Evolutionary conservation across 2,113 vertebrate species (phyloP).

Genomic region (Cochlearius cochlearius): DNA sequence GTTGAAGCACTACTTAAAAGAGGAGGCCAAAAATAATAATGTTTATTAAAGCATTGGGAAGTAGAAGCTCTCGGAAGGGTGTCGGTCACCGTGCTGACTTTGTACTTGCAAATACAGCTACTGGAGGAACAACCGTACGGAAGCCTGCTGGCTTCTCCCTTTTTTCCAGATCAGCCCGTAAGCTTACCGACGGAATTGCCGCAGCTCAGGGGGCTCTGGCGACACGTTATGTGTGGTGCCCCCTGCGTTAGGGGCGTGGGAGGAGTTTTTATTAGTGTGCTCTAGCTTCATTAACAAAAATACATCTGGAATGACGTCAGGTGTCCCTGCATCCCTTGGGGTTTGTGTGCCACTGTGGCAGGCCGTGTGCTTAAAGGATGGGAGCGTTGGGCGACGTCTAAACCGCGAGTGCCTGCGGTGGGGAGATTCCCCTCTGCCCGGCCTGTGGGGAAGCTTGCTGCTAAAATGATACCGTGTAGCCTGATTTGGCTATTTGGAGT

Average conservation of each 20-base stretch:
- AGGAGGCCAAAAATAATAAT: not conserved
- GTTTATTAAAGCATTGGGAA: not conserved
- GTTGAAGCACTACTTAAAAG: not conserved
- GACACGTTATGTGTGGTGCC: rapidly evolving
- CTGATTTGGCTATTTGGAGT: not conserved
- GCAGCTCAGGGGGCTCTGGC: not conserved
- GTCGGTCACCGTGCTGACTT: rapidly evolving
- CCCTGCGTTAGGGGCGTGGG: rapidly evolving
- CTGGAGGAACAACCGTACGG: rapidly evolving
- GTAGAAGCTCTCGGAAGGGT: not conserved
- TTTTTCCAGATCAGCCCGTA: not conserved
- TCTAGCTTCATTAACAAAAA: not conserved
- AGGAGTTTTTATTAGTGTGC: not conserved
- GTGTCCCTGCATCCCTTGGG: not conserved
- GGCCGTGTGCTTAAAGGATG: rapidly evolving
- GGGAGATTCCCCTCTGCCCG: not conserved
- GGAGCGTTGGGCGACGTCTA: rapidly evolving
- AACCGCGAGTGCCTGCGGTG: not conserved
- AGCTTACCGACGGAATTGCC: rapidly evolving
- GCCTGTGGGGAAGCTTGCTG: not conserved
- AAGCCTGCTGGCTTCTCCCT: not conserved
- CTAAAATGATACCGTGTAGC: rapidly evolving
- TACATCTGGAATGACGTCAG: too few relatives aligned
- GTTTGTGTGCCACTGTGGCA: not conserved
- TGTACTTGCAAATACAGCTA: rapidly evolving